Conservation (phyloP, 2,888 invertebrate species). For the Metopia argyrocephala region DNA sequence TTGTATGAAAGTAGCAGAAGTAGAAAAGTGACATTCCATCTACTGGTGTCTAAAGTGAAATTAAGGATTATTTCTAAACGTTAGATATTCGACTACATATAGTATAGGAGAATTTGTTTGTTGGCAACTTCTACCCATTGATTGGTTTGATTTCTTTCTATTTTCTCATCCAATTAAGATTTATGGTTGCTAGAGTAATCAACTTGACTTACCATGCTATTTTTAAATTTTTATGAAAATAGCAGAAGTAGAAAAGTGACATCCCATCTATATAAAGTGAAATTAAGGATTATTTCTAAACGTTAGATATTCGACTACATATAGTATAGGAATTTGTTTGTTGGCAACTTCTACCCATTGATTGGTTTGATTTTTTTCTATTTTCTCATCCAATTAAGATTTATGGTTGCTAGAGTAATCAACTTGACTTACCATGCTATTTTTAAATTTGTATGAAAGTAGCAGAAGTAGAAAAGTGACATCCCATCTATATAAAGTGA, state of each 20-base stretch:
- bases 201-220: constrained; percentile 55
- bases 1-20: constrained; percentile 34
- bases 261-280: not conserved
- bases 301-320: no score
- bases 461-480: constrained; percentile 60
- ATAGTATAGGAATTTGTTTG: no score
- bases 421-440: constrained; percentile 63
- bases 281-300: no score
- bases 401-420: constrained; percentile 67
- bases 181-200: constrained; percentile 66
- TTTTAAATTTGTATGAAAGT: not conserved
- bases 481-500: no score
- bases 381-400: constrained; percentile 66
- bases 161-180: constrained; percentile 66
- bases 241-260: constrained; percentile 59
- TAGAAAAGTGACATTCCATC: constrained; percentile 57
- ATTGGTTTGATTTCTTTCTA: constrained; percentile 62
- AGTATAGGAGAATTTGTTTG: not conserved
- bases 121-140: constrained; percentile 66
- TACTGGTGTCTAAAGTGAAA: no score
- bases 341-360: no score
- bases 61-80: no score
- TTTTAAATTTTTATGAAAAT: not conserved
- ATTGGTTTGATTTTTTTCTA: no score
- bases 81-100: no score